Evolutionary conservation across 2,888 invertebrate genomes (phyloP).

Genomic region (Drosophila testacea): DNA sequence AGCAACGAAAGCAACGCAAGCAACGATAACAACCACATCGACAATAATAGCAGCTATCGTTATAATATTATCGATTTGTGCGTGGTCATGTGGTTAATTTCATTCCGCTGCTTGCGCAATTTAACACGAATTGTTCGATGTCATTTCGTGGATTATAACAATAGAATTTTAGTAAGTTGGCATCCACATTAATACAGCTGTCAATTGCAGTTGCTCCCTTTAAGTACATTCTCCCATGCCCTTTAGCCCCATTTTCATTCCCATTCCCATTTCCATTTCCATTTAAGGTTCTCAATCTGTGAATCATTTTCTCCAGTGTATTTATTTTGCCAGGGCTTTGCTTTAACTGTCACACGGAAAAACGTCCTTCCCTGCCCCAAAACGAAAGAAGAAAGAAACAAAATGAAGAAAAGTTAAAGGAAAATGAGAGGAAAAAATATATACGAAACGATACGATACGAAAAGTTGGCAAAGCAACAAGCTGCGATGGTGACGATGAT

Average conservation of each 20-base stretch:
- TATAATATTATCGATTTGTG: conserved; percentile 42
- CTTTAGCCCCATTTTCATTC: too few relatives aligned
- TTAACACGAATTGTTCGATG: conserved; percentile 51
- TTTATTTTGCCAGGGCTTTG: conserved; percentile 26
- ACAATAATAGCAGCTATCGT: conserved; percentile 7
- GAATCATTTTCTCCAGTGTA: conserved; percentile 25
- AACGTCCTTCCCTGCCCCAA: neutral
- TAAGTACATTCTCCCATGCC: neutral
- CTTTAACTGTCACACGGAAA: conserved; percentile 44
- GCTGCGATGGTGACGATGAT: conserved; percentile 72
- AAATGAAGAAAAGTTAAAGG: neutral
- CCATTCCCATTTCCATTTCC: too few relatives aligned
- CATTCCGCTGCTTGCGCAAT: conserved; percentile 49
- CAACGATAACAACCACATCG: neutral
- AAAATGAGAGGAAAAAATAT: too few relatives aligned
- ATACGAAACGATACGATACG: conserved; percentile 11
- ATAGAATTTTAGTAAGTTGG: conserved; percentile 27
- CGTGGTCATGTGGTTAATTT: conserved; percentile 55
- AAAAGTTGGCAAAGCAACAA: conserved; percentile 78
- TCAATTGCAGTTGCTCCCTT: conserved; percentile 47
- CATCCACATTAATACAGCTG: conserved; percentile 33
- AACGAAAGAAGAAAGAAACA: conserved; percentile 1
- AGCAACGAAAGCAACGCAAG: neutral
- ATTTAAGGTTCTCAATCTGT: neutral
- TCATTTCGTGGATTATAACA: conserved; percentile 46